Conservation (phyloP, 2,113 vertebrate species). For the Theristicus caerulescens region DNA sequence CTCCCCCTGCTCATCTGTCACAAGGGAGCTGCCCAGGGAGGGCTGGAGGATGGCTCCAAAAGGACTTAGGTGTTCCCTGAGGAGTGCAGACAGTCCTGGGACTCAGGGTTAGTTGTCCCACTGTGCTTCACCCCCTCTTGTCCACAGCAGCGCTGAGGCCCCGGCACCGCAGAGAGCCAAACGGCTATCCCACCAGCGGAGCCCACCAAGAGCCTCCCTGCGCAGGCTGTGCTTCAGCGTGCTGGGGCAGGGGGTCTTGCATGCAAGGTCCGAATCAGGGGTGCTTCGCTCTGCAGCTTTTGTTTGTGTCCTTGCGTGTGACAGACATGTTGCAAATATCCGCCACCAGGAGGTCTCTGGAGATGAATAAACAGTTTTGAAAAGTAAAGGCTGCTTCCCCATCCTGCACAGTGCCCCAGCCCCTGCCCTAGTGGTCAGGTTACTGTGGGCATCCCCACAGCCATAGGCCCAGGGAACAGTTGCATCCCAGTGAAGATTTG, state of each 20-base stretch:
- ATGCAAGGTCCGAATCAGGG: too few species aligned
- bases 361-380: not conserved
- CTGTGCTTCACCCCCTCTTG: not conserved
- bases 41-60: not conserved
- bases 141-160: fast-evolving
- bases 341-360: not conserved
- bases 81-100: not conserved
- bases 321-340: not conserved
- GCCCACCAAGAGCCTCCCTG: fast-evolving
- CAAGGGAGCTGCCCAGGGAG: not conserved
- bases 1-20: not conserved
- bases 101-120: not conserved
- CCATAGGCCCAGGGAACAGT: fast-evolving
- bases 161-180: fast-evolving
- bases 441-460: fast-evolving
- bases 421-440: too few species aligned
- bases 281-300: not conserved
- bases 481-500: not conserved
- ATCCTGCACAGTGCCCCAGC: not conserved
- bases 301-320: not conserved
- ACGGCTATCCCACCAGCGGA: fast-evolving
- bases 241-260: not conserved
- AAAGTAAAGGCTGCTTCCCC: not conserved
- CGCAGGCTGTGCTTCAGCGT: fast-evolving
- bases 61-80: not conserved